These are phyloP conservation scores for Barypeithes pellucidus DNA, from an alignment of 2,888 invertebrate genomes.

Conservation along the genomic window DNA sequence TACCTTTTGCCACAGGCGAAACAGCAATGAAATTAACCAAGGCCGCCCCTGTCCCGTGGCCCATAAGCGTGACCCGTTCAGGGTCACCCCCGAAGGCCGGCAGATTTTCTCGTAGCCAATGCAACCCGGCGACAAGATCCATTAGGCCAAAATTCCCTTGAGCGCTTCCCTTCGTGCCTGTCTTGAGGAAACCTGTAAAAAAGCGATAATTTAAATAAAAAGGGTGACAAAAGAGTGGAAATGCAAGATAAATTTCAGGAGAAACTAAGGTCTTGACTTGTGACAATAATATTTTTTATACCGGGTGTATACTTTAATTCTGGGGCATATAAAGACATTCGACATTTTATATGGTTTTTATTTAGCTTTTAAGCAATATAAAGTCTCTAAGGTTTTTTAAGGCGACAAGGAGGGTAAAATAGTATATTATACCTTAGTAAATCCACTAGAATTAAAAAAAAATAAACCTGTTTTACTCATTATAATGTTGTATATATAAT, in stretches of 20 bases:
- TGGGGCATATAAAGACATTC: neutral
- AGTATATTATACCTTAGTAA: too few relatives aligned
- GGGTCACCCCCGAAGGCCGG: slow-evolving; percentile 97
- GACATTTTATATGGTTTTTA: too few relatives aligned
- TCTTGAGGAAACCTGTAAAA: slow-evolving; percentile 88
- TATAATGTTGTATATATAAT: too few relatives aligned
- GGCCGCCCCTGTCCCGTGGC: slow-evolving; percentile 97
- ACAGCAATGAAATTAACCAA: slow-evolving; percentile 96
- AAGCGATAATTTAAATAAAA: slow-evolving; percentile 40
- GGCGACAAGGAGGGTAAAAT: too few relatives aligned
- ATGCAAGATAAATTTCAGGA: slow-evolving; percentile 10
- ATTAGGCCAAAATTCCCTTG: slow-evolving; percentile 94
- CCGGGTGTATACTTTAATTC: neutral
- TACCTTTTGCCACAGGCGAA: slow-evolving; percentile 96
- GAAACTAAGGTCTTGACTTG: neutral
- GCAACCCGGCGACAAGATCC: slow-evolving; percentile 95
- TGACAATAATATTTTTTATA: slow-evolving; percentile 17
- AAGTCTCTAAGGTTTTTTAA: too few relatives aligned
- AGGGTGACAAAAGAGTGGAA: slow-evolving; percentile 20
- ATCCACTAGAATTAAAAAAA: too few relatives aligned
- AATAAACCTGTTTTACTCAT: too few relatives aligned
- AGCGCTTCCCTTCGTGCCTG: slow-evolving; percentile 89
- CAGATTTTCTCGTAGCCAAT: slow-evolving; percentile 96
- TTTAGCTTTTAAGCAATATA: too few relatives aligned
- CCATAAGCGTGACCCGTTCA: slow-evolving; percentile 92